A percentile compares a stretch with the other conserved stretches of the same genome.
Conservation (phyloP, 2,113 vertebrate genomes). For the Trachemys scripta region DNA sequence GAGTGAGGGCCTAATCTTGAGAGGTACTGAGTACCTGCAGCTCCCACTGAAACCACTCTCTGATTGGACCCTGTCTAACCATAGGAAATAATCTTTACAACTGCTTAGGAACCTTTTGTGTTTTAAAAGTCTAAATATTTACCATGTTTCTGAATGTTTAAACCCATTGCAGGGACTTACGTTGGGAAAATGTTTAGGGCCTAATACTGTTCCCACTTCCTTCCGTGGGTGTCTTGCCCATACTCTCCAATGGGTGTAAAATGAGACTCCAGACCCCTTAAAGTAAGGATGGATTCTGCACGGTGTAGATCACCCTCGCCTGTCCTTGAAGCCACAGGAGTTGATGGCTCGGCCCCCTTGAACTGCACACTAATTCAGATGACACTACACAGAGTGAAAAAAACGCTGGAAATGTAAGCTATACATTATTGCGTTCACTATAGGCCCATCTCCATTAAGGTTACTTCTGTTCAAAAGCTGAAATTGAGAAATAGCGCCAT, state of each 20-base stretch:
- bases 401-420: not conserved
- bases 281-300: not conserved
- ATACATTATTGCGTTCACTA: not conserved
- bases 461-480: slow-evolving; percentile 4
- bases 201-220: not conserved
- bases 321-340: not conserved
- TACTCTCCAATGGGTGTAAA: not conserved
- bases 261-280: not conserved
- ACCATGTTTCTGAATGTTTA: not conserved
- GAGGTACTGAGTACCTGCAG: not conserved
- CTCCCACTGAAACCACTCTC: not conserved
- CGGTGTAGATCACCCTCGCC: not conserved
- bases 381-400: not conserved
- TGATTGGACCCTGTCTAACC: not conserved
- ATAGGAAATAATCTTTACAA: not conserved
- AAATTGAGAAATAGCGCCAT: slow-evolving; percentile 66
- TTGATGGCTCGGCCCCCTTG: not conserved
- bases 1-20: not conserved
- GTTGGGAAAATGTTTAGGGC: not conserved
- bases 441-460: not conserved
- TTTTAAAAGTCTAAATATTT: not conserved
- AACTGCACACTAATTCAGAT: not conserved
- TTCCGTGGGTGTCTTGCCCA: not conserved
- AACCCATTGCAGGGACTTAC: not conserved
- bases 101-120: not conserved